Percentiles rank a stretch among this genome's conserved stretches.
Conservation (phyloP, 1,140 invertebrate species). For the Listronotus bonariensis region DNA sequence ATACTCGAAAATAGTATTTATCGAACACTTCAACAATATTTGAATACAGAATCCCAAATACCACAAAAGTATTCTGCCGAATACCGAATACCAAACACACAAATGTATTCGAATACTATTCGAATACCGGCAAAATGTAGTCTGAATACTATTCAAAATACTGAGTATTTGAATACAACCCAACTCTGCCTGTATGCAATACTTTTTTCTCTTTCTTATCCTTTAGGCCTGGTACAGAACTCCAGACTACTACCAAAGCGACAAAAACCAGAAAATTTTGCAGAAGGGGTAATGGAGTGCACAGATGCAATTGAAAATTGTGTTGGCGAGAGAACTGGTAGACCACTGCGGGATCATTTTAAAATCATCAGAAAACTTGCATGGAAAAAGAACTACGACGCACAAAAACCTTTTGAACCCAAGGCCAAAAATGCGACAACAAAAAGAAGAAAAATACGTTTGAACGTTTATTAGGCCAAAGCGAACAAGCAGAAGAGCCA, state of each 20-base stretch:
- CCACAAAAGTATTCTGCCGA: no score
- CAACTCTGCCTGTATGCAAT: no score
- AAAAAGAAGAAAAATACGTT: conserved; percentile 33
- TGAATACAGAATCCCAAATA: no score
- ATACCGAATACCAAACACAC: no score
- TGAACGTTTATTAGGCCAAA: not conserved
- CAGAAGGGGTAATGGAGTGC: conserved; percentile 58
- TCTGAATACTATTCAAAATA: no score
- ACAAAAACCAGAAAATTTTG: conserved; percentile 61
- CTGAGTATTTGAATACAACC: no score
- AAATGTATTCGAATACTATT: no score
- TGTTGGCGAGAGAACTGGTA: conserved; percentile 46
- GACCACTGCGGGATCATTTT: conserved; percentile 51
- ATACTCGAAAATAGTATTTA: no score
- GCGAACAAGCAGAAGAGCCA: not conserved
- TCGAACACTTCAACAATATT: no score
- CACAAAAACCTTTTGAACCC: conserved; percentile 56
- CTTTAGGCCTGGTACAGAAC: conserved; percentile 58
- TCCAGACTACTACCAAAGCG: conserved; percentile 54
- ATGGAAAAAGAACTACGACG: conserved; percentile 49
- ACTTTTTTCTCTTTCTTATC: not conserved
- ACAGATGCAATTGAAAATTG: conserved; percentile 49
- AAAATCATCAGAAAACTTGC: conserved; percentile 51
- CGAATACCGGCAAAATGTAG: no score
- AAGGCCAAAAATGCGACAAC: conserved; percentile 53